phyloP scores from a whole-genome alignment of 2,888 invertebrate species.

The Opisthograptis luteolata region DNA sequence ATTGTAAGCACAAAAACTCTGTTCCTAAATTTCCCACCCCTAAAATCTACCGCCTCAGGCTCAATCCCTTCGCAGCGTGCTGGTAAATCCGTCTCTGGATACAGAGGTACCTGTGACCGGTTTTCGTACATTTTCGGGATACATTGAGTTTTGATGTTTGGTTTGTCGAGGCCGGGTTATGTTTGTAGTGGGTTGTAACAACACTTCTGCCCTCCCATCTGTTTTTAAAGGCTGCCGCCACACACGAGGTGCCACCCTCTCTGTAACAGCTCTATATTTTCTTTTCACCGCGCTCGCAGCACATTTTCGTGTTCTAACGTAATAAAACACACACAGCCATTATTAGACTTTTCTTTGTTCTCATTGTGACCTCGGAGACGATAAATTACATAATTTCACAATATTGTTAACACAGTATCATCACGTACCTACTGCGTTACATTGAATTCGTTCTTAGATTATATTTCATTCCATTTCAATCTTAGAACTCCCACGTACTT shows the following conservation, averaged over 20 bases:
- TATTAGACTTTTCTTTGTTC: slow-evolving; percentile 44
- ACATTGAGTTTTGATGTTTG: slow-evolving; percentile 41
- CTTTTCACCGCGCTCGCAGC: slow-evolving; percentile 46
- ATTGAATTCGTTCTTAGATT: not conserved
- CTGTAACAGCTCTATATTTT: slow-evolving; percentile 54
- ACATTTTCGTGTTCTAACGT: slow-evolving; percentile 47
- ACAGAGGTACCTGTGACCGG: slow-evolving; percentile 39
- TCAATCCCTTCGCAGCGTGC: too few relatives aligned
- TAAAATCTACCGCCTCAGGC: too few relatives aligned
- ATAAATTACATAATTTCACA: slow-evolving; percentile 29
- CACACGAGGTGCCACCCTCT: slow-evolving; percentile 52
- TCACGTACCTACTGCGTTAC: slow-evolving; percentile 14
- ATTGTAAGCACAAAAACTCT: too few relatives aligned
- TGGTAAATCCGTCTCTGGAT: too few relatives aligned
- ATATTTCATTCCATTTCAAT: not conserved
- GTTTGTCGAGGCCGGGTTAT: slow-evolving; percentile 38
- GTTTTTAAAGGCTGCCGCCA: slow-evolving; percentile 52
- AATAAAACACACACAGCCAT: slow-evolving; percentile 45
- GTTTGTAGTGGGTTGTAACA: slow-evolving; percentile 55
- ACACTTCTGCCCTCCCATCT: slow-evolving; percentile 48
- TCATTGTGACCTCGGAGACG: slow-evolving; percentile 31
- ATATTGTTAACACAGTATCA: slow-evolving; percentile 34
- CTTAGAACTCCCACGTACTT: not conserved
- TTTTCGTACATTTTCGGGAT: slow-evolving; percentile 26
- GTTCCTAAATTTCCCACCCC: too few relatives aligned